phyloP scores from a whole-genome alignment of 2,113 vertebrate species.

The Chaetodon trifascialis region DNA sequence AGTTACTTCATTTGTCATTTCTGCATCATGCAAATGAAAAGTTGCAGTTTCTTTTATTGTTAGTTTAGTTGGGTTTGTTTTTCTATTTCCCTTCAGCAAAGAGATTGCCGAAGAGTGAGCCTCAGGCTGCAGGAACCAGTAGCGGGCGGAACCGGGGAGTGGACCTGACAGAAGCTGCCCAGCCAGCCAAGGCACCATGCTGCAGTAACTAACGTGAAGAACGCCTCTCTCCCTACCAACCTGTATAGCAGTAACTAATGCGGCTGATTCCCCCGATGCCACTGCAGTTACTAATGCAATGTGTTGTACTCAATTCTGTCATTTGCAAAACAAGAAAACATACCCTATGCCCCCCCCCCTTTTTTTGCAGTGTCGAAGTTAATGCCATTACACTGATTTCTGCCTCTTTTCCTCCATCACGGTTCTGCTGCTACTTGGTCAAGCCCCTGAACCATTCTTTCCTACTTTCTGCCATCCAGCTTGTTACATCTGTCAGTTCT shows the following conservation, averaged over 20 bases:
- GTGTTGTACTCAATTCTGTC: constrained; percentile 66
- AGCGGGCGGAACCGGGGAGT: constrained; percentile 92
- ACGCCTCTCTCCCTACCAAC: constrained; percentile 29
- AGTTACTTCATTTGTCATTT: neutral
- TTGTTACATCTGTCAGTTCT: constrained; percentile 36
- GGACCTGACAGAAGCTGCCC: constrained; percentile 94
- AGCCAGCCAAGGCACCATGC: constrained; percentile 92
- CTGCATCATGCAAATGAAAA: neutral
- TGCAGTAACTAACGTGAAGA: constrained; percentile 92
- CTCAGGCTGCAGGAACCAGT: constrained; percentile 89
- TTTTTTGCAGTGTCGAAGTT: constrained; percentile 38
- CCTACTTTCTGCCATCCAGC: constrained; percentile 38
- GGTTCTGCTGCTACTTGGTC: constrained; percentile 64
- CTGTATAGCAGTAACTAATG: constrained; percentile 76
- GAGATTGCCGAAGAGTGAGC: constrained; percentile 97
- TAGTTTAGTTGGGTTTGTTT: neutral
- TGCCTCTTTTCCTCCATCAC: constrained; percentile 49
- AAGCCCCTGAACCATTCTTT: constrained; percentile 51
- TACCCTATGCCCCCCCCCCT: neutral
- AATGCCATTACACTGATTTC: constrained; percentile 44
- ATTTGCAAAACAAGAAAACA: constrained; percentile 70
- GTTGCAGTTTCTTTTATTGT: neutral
- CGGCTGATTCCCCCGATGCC: constrained; percentile 68
- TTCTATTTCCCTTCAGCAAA: constrained; percentile 82
- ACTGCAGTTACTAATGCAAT: constrained; percentile 80